Percentiles rank a stretch among this genome's conserved stretches.
Evolutionary conservation across 1,140 invertebrate species (phyloP).

Genomic region (Harlomillsia oculata): DNA sequence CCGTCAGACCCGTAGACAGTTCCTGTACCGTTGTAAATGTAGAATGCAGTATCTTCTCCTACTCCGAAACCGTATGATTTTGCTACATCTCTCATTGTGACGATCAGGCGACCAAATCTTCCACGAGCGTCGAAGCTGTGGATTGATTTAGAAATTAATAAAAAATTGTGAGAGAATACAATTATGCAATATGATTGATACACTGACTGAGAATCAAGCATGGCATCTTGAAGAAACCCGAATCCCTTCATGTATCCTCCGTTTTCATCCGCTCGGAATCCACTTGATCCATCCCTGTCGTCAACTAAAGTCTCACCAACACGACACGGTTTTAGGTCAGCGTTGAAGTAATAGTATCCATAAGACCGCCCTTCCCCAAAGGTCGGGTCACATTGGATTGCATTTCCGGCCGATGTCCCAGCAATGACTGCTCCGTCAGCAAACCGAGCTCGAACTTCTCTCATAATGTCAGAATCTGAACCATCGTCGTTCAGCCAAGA

Average conservation of each 20-base stretch:
- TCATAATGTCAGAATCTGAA: constrained; percentile 13
- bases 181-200: neutral
- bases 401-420: constrained; percentile 14
- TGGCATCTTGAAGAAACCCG: constrained; percentile 9
- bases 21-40: constrained; percentile 1
- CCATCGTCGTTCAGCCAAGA: constrained; percentile 22
- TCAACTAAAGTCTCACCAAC: constrained; percentile 14
- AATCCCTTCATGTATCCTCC: constrained; percentile 16
- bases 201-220: constrained; percentile 14
- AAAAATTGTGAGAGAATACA: no score
- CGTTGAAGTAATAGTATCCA: constrained; percentile 21
- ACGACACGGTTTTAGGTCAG: constrained; percentile 7
- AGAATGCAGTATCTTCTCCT: constrained; percentile 17
- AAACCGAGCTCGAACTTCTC: neutral
- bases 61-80: constrained; percentile 8
- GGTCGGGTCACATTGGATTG: constrained; percentile 2
- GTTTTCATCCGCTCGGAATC: constrained; percentile 7
- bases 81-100: constrained; percentile 6
- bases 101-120: constrained; percentile 3
- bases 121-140: constrained; percentile 24
- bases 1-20: constrained; percentile 9
- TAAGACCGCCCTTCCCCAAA: constrained; percentile 16
- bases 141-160: neutral
- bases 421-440: neutral
- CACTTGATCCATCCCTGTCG: constrained; percentile 9